Evolutionary conservation across 1,140 invertebrate genomes (phyloP), one percentile per base, ranked within the genome.

Genomic region (Rhopalosiphum maidis): DNA sequence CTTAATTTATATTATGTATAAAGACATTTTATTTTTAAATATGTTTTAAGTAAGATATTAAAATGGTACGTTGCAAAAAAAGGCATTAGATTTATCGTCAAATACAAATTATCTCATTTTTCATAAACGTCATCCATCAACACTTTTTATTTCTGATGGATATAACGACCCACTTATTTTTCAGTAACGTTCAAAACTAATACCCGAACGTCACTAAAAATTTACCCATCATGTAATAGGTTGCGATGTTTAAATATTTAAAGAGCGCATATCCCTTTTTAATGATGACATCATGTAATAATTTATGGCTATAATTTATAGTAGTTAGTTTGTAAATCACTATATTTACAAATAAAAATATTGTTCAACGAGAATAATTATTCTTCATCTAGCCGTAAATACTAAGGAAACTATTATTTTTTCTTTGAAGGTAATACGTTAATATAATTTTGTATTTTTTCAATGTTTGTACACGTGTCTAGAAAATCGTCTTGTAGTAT

Each of bases 51-150:
- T 85, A 23, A 41, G 37, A 25, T 85, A 85, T 85, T 41, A 85
- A 85, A 85, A 85, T 85, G 37, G 43, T 41, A 85, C 37, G 35
- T 85, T 25, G 22, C 37, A 25, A 85, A 85, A 85, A 30, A 85
- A 43, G 30, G n/a, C 37, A 85, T 85, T 85, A 85, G 83, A 41
- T 85, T 85, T 41, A 41, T 85, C 83, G 37, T 85, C 8, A 85
- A 85, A 41, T 41, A 85, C 37, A 85, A 41, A 86, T 87, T 46
- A 46, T 87, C 85, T 46, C 43, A 46, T 87, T 87, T 87, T 87
- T 87, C 43, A 46, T 87, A n/a, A 87, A 87, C 85, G 43, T 87
- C 85, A 87, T 85, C 83, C 83, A 87, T 87, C 85, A 87, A 46
- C 43, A 87, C 85, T 87, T 87, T 46, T 87, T 46, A 46, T 87